A percentile compares a stretch with the other conserved stretches of the same genome.
Evolutionary conservation across 2,797 vertebrate species (phyloP).

Genomic region (Sebastes hubbsi): DNA sequence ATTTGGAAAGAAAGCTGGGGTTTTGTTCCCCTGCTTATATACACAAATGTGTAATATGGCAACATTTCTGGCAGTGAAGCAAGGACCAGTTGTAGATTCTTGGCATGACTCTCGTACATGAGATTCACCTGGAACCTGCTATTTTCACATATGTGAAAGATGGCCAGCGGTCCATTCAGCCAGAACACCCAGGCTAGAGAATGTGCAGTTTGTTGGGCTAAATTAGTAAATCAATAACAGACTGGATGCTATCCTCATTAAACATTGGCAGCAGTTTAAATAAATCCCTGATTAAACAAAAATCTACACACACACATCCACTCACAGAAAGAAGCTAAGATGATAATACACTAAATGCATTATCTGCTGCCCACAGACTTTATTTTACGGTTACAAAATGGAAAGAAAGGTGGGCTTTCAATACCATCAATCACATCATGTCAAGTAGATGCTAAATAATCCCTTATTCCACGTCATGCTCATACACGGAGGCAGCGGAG

Average conservation of each 20-base stretch:
- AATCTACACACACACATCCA: background rate
- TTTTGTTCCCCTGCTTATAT: background rate
- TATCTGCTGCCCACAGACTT: background rate
- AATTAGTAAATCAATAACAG: slow-evolving; percentile 13
- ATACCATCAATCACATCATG: background rate
- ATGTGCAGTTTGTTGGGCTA: slow-evolving; percentile 12
- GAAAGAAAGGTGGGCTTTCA: slow-evolving; percentile 17
- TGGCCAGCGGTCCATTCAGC: background rate
- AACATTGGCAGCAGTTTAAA: slow-evolving; percentile 13
- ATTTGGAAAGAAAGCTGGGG: background rate
- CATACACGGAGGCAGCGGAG: background rate
- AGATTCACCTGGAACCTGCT: slow-evolving; percentile 17
- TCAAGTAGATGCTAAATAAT: slow-evolving; percentile 18
- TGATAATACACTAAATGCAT: background rate
- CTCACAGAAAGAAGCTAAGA: background rate
- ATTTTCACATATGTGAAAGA: slow-evolving; percentile 13
- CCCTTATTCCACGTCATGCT: background rate
- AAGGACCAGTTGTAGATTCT: background rate
- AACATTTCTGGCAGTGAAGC: slow-evolving; percentile 7
- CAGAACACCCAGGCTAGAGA: background rate
- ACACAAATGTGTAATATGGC: background rate
- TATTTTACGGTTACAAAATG: slow-evolving; percentile 17
- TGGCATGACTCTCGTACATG: background rate
- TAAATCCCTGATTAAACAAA: slow-evolving; percentile 27
- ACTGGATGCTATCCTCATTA: slow-evolving; percentile 15